Base-by-base conservation (phyloP, 2,888 invertebrate species). In the Pheosia tremula region DNA sequence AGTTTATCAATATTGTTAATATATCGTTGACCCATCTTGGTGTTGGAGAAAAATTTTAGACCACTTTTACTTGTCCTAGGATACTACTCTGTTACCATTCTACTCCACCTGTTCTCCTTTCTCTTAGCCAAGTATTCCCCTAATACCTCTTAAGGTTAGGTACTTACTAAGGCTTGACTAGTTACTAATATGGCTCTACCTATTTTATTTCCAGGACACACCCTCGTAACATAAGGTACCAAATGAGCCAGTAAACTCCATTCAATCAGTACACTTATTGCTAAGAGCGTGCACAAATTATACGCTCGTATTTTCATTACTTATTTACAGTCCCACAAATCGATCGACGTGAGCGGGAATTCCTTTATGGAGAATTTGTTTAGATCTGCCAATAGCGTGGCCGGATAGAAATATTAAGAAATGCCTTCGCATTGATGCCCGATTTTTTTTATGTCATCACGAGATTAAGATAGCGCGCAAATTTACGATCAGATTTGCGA, bases 331-430 rank as follows among this genome's bases (percentile, higher is more conserved):
- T 84, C 82, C 83, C 74, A 86, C 85, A 88, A 84, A 86, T 86
- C 88, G 88, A 90, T 89, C 87, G 89, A 89, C 88, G 82, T 69
- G 80, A 80, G 75, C 85, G 84, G 81, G 84, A 85, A 85, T 85
- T 38, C 39, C 80, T 81, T 81, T 86, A 86, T 81, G 80, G 79
- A 78, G 84, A 88, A 87, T 89, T 90, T 89, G 87, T 86, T 88
- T 87, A 87, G 87, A 84, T 75, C 82, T 78, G 75, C 82, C 83
- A 85, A 86, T 83, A 73, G 78, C 62, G 24, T 24, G 24, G 24
- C 24, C 2, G 73, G 69, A 76, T 75, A 81, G 80, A 85, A 83
- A 85, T 88, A 85, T 85, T 84, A 81, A 80, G 83, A 80, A 83
- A 86, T 83, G 81, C 77, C 80, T 80, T 65, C 78, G 78, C 63